These are phyloP conservation scores for Oligia strigilis DNA, from an alignment of 2,888 invertebrate genomes.

Conservation along the genomic window DNA sequence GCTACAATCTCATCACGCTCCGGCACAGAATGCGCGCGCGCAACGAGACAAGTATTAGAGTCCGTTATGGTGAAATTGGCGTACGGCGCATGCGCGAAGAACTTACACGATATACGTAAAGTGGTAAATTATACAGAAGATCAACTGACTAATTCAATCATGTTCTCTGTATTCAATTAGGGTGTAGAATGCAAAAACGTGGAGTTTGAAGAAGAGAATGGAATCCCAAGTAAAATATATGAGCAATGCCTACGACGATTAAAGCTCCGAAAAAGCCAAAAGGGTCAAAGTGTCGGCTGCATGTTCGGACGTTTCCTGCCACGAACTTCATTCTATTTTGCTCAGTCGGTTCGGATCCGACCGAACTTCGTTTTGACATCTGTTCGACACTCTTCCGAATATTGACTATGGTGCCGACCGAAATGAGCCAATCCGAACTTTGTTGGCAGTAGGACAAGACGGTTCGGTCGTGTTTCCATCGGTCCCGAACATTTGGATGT, in stretches of 20 bases:
- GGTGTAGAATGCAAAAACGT: not conserved
- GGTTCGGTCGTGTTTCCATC: no score
- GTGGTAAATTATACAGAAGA: slow-evolving; percentile 28
- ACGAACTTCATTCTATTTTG: not conserved
- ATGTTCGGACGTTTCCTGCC: not conserved
- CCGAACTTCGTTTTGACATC: not conserved
- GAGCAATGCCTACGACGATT: not conserved
- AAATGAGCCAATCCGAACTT: not conserved
- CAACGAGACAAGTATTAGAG: slow-evolving; percentile 52
- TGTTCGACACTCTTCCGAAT: not conserved
- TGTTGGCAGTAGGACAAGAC: not conserved
- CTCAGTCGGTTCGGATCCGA: not conserved
- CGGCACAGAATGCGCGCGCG: slow-evolving; percentile 58
- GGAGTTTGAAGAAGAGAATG: not conserved
- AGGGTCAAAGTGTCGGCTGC: not conserved
- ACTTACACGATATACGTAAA: not conserved
- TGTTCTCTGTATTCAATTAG: not conserved
- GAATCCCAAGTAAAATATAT: not conserved
- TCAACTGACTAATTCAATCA: not conserved
- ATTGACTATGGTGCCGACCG: not conserved
- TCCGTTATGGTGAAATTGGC: slow-evolving; percentile 67
- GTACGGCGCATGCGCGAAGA: slow-evolving; percentile 38
- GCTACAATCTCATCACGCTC: slow-evolving; percentile 44
- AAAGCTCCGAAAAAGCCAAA: not conserved
- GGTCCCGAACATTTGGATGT: no score